These are phyloP conservation scores for Anser brachyrhynchus DNA, from an alignment of 2,113 vertebrate genomes.

Conservation along the genomic window DNA sequence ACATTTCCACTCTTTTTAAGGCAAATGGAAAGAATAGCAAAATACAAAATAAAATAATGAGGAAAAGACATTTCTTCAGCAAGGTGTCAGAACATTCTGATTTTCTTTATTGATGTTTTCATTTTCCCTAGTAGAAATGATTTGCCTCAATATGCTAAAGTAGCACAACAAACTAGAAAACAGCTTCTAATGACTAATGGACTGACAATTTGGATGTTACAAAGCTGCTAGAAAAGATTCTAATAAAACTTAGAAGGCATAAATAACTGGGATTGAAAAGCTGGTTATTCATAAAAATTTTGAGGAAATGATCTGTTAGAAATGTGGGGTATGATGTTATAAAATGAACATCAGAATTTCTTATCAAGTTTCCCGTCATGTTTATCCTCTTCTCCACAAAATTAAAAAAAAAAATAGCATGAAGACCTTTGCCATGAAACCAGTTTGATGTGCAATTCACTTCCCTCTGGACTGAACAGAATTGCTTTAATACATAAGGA, in stretches of 20 bases:
- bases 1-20: background rate
- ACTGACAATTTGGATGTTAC: constrained; percentile 14
- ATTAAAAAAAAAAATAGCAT: background rate
- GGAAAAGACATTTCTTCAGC: background rate
- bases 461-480: background rate
- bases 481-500: background rate
- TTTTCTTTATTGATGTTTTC: constrained; percentile 24
- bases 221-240: constrained; percentile 10
- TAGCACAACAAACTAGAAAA: constrained; percentile 18
- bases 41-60: background rate
- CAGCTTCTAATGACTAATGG: constrained; percentile 26
- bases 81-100: background rate
- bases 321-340: background rate
- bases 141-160: constrained; percentile 2
- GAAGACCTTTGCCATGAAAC: constrained; percentile 7
- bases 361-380: background rate
- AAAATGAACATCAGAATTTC: background rate
- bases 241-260: constrained; percentile 21
- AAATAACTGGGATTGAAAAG: constrained; percentile 1
- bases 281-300: constrained; percentile 12
- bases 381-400: background rate
- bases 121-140: constrained; percentile 19
- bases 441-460: constrained; percentile 4
- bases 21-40: background rate
- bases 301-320: background rate